Conservation (phyloP, 2,797 vertebrate species). For the Enteromius viviparus region DNA sequence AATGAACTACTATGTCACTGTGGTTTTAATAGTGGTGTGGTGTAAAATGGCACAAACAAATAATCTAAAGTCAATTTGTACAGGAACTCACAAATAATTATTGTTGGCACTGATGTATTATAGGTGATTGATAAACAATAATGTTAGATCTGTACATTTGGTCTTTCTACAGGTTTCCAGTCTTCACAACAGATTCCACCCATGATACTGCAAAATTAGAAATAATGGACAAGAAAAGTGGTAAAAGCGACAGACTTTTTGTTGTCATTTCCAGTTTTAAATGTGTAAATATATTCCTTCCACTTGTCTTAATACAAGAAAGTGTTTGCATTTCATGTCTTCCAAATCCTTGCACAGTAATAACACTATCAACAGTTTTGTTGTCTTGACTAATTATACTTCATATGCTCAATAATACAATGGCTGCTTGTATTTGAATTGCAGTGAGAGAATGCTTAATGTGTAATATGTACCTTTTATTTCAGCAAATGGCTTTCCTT, state of each 20-base stretch:
- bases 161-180: constrained; percentile 66
- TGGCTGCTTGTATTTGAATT: constrained; percentile 52
- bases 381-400: constrained; percentile 69
- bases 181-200: constrained; percentile 70
- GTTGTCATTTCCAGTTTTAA: constrained; percentile 53
- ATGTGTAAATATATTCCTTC: constrained; percentile 46
- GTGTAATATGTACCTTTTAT: constrained; percentile 40
- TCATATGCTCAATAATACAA: constrained; percentile 55
- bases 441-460: constrained; percentile 43
- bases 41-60: constrained; percentile 49
- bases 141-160: neutral
- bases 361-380: constrained; percentile 67
- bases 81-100: neutral
- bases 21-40: constrained; percentile 49
- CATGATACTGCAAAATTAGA: constrained; percentile 76
- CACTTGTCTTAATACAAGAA: constrained; percentile 59
- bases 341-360: constrained; percentile 69
- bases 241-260: constrained; percentile 64
- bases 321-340: constrained; percentile 66
- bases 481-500: constrained; percentile 81
- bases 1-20: constrained; percentile 54
- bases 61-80: constrained; percentile 36
- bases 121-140: neutral
- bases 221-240: constrained; percentile 86
- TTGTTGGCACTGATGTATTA: neutral